phyloP scores from a whole-genome alignment of 64 coral and sea anemone species.

The Trachythela sp. region DNA sequence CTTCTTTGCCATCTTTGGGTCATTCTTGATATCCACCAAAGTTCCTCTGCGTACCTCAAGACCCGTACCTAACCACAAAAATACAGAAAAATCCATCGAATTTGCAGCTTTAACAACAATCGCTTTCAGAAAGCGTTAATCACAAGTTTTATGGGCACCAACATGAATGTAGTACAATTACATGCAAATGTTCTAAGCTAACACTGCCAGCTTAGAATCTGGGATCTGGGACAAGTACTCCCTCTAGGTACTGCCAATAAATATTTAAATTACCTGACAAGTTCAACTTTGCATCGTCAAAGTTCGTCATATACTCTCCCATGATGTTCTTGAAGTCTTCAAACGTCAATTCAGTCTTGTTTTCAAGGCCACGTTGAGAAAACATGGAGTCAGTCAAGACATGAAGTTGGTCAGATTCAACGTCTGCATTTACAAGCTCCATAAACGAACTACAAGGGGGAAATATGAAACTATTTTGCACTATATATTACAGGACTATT shows the following conservation, averaged over 20 bases:
- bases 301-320: neutral
- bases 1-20: neutral
- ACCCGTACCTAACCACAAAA: neutral
- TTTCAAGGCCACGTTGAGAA: neutral
- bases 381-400: neutral
- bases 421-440: constrained; percentile 7
- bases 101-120: too few species aligned
- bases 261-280: neutral
- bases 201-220: too few species aligned
- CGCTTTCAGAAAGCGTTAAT: too few species aligned
- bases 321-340: neutral
- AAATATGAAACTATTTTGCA: neutral
- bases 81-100: too few species aligned
- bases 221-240: too few species aligned
- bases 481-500: too few species aligned
- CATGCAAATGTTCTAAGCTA: too few species aligned
- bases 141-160: too few species aligned
- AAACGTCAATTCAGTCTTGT: neutral
- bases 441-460: neutral
- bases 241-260: too few species aligned
- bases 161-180: too few species aligned
- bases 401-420: neutral
- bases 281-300: neutral
- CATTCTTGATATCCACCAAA: too few species aligned
- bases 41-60: neutral